Conservation (phyloP, 2,113 vertebrate species). For the Stegastes partitus region DNA sequence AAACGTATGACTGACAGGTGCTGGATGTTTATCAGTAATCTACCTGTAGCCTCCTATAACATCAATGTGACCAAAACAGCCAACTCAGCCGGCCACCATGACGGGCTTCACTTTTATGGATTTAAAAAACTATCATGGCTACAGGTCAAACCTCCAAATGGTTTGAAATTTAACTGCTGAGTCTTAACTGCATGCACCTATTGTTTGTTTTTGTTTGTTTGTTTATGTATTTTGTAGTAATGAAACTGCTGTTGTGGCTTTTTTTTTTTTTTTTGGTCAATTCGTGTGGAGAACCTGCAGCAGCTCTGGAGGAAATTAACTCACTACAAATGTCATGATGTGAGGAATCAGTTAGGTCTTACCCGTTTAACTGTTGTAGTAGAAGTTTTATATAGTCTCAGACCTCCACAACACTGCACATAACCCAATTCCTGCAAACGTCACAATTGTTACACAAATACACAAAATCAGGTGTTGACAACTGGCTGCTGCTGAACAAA, state of each 20-base stretch:
- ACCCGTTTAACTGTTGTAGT: slow-evolving; percentile 89
- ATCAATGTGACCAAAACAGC: background rate
- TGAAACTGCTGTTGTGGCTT: background rate
- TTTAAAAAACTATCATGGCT: background rate
- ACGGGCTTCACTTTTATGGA: no score
- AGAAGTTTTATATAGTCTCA: slow-evolving; percentile 90
- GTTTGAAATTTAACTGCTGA: background rate
- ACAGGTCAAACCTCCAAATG: background rate
- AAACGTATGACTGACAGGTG: background rate
- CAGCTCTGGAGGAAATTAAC: slow-evolving; percentile 55
- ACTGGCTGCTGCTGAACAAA: slow-evolving; percentile 38
- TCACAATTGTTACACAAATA: slow-evolving; percentile 80
- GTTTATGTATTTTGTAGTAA: slow-evolving; percentile 1
- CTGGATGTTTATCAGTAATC: slow-evolving; percentile 1
- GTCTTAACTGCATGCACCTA: slow-evolving; percentile 69
- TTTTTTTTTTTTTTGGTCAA: no score
- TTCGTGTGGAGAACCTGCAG: background rate
- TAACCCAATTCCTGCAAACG: slow-evolving; percentile 83
- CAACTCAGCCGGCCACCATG: background rate
- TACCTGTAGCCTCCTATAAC: background rate
- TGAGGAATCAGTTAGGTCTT: slow-evolving; percentile 91
- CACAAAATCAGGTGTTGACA: slow-evolving; percentile 63
- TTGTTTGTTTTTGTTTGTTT: slow-evolving; percentile 35
- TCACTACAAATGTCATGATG: slow-evolving; percentile 85
- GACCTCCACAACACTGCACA: slow-evolving; percentile 85